Conservation (phyloP, 2,797 vertebrate genomes). For the Tamandua tetradactyla region DNA sequence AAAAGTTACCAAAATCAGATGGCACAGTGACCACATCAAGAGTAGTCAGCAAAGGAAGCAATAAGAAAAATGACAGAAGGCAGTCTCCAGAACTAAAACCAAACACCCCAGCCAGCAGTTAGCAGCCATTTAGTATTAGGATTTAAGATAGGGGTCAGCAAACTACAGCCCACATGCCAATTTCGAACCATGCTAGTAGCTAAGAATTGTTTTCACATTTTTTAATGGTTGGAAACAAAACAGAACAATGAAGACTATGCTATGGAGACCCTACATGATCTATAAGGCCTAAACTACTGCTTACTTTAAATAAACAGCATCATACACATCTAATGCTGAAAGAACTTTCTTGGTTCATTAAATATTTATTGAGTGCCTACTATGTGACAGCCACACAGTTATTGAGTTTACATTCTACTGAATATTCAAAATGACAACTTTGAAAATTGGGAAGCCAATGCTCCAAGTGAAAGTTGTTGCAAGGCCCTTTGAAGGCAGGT, state of each 20-base stretch:
- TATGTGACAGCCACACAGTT: not conserved
- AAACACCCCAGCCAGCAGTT: not conserved
- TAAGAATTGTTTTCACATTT: slow-evolving; percentile 4
- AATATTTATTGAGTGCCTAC: not conserved
- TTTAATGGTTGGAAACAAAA: not conserved
- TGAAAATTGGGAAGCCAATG: not conserved
- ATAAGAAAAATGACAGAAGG: not conserved
- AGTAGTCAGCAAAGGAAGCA: not conserved
- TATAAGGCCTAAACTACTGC: not conserved
- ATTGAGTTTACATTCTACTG: not conserved
- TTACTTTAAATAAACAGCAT: not conserved
- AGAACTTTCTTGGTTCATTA: not conserved
- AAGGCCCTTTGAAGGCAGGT: not conserved
- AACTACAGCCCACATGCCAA: not conserved
- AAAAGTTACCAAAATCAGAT: not conserved
- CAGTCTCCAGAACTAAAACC: not conserved
- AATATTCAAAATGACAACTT: not conserved
- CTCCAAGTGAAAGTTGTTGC: not conserved
- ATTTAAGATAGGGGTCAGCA: not conserved
- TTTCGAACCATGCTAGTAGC: not conserved
- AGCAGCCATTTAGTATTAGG: not conserved
- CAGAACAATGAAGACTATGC: not conserved
- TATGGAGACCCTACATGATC: not conserved
- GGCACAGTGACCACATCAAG: not conserved
- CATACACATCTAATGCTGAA: not conserved